Evolutionary conservation across 2,113 vertebrate genomes (phyloP), one percentile per base, ranked within the genome.

Genomic region (Chascanopsetta lugubris): DNA sequence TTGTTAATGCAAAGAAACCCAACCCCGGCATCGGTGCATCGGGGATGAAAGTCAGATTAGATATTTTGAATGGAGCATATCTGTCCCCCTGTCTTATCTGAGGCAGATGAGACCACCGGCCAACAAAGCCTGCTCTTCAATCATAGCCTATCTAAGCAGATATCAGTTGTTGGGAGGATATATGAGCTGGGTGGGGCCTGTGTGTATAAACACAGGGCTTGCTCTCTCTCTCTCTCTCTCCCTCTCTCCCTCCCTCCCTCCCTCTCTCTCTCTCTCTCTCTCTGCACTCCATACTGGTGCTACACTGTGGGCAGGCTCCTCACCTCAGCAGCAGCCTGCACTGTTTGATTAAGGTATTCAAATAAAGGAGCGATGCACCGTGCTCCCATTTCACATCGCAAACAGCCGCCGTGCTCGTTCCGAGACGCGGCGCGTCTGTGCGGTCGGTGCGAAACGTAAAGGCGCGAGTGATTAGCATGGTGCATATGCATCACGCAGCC

Each of bases 301-400:
- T 74, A 48, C 78, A 83, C 77, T 73, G 77, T 80, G 55, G 78
- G 61, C 59, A 61, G 69, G n/a, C 61, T 69, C 29, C 65, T 71
- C 70, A 66, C 67, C 61, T 72, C 64, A 80, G 72, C 73, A 50
- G 30, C 63, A 72, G 60, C 79, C 82, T 63, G 75, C 65, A 64
- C 56, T 88, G 88, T 90, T 90, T 89, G 87, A 84, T 87, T 90
- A 90, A 90, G 87, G 80, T 86, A 88, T 90, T 89, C 83, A 90
- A 91, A 91, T 89, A 91, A 80, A 85, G 81, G 60, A 77, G 72
- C 78, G n/a, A 79, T 75, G 77, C 84, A 77, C 57, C 76, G 75
- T 74, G 82, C 84, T 85, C 67, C 79, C 80, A 83, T 87, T 85
- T 83, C 80, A 42, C 61, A 70, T 58, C 69, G 80, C 62, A 84